These are phyloP conservation scores for Andrena praecox DNA, from an alignment of 2,888 invertebrate genomes.

Conservation along the genomic window DNA sequence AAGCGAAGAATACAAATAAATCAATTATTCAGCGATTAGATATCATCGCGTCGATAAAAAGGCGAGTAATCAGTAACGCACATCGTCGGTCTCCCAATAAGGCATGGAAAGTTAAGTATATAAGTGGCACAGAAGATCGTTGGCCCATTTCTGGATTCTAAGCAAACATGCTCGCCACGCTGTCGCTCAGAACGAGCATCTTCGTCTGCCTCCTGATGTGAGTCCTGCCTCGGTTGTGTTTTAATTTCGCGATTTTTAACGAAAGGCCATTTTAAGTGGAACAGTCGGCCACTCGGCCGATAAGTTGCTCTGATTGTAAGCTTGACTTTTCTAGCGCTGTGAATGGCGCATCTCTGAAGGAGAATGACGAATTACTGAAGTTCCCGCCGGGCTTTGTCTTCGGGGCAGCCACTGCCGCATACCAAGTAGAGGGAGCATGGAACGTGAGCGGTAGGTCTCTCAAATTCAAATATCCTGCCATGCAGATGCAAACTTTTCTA, in stretches of 20 bases:
- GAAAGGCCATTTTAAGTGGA: too few relatives aligned
- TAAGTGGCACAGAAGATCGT: neutral
- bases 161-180: neutral
- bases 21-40: neutral
- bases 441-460: conserved; percentile 86
- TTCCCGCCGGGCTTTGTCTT: conserved; percentile 72
- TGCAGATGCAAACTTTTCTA: conserved; percentile 21
- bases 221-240: conserved; percentile 6
- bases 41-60: neutral
- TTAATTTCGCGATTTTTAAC: too few relatives aligned
- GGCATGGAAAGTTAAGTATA: conserved; percentile 8
- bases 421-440: conserved; percentile 89
- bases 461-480: conserved; percentile 38
- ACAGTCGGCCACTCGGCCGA: neutral
- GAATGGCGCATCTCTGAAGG: conserved; percentile 10
- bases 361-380: conserved; percentile 44
- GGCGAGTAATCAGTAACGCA: neutral
- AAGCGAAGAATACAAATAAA: neutral
- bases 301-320: conserved; percentile 18
- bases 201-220: conserved; percentile 23
- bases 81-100: neutral
- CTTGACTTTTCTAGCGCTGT: conserved; percentile 41
- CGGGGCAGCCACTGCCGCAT: conserved; percentile 85
- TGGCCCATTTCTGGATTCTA: neutral
- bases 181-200: neutral